phyloP scores from a whole-genome alignment of 2,113 vertebrate genomes.

The Elanoides forficatus region DNA sequence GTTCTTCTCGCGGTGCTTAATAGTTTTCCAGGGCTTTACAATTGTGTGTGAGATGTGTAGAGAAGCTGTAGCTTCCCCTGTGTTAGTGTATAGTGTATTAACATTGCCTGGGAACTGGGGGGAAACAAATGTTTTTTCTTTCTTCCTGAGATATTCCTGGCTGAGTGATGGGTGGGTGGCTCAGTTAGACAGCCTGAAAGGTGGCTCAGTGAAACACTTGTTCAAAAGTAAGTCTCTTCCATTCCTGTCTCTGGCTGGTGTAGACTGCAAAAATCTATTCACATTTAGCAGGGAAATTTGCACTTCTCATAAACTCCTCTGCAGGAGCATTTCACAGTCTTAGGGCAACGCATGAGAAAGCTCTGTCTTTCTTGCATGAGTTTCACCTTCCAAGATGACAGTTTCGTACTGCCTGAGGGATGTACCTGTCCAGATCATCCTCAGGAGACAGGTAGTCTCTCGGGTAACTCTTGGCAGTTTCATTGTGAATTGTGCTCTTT shows the following conservation, averaged over 20 bases:
- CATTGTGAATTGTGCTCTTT: background rate
- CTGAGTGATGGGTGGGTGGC: background rate
- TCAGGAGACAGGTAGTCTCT: background rate
- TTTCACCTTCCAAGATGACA: background rate
- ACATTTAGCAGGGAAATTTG: background rate
- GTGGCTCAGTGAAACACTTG: background rate
- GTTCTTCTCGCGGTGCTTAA: background rate
- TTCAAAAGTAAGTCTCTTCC: background rate
- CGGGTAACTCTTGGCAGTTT: background rate
- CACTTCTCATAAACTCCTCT: background rate
- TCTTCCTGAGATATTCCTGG: background rate
- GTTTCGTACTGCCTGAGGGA: rapidly evolving
- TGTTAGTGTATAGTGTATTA: too few species aligned
- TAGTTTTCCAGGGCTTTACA: background rate
- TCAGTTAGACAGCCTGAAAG: background rate
- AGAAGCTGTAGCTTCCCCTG: background rate
- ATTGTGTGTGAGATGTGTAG: rapidly evolving
- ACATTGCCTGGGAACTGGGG: background rate
- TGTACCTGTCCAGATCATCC: background rate
- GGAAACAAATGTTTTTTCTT: background rate
- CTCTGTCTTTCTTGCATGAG: background rate
- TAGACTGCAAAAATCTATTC: background rate
- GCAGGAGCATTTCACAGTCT: background rate
- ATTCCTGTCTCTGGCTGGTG: background rate
- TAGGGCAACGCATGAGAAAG: background rate